These are phyloP conservation scores for Vombatus ursinus DNA, from an alignment of 2,113 vertebrate genomes.

Conservation along the genomic window DNA sequence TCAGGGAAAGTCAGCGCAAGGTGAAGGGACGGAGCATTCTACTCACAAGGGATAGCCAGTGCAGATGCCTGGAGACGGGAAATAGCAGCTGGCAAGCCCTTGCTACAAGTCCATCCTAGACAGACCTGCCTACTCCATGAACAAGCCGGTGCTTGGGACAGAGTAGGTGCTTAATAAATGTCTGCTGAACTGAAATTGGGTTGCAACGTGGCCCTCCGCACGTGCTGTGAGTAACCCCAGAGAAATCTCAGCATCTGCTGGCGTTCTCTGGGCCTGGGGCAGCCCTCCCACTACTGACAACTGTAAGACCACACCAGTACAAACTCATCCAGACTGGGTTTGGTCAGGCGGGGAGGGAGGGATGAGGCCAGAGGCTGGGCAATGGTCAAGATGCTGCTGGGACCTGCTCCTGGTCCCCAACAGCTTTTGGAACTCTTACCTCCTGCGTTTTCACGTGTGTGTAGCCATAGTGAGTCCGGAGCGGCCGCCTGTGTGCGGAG, in stretches of 20 bases:
- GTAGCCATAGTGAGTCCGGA: constrained; percentile 92
- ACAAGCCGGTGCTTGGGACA: neutral
- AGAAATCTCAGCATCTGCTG: neutral
- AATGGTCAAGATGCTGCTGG: constrained; percentile 53
- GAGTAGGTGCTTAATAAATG: neutral
- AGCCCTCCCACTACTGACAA: neutral
- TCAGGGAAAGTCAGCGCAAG: neutral
- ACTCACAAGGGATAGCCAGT: neutral
- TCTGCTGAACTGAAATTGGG: too few relatives aligned
- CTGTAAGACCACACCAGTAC: too few relatives aligned
- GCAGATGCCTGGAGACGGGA: too few relatives aligned
- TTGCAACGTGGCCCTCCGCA: neutral
- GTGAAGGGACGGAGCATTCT: neutral
- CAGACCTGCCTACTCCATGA: neutral
- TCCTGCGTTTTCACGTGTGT: constrained; percentile 93
- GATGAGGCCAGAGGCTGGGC: neutral
- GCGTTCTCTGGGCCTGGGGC: neutral
- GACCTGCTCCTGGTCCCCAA: constrained; percentile 37
- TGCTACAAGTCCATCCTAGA: neutral
- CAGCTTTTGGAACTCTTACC: constrained; percentile 85
- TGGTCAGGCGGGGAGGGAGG: neutral
- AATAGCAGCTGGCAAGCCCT: neutral
- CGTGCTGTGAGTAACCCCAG: neutral
- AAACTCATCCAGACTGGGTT: too few relatives aligned
- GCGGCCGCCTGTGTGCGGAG: constrained; percentile 85